Conservation (phyloP, 2,888 invertebrate species). For the Kuschelorhynchus macadamiae region DNA sequence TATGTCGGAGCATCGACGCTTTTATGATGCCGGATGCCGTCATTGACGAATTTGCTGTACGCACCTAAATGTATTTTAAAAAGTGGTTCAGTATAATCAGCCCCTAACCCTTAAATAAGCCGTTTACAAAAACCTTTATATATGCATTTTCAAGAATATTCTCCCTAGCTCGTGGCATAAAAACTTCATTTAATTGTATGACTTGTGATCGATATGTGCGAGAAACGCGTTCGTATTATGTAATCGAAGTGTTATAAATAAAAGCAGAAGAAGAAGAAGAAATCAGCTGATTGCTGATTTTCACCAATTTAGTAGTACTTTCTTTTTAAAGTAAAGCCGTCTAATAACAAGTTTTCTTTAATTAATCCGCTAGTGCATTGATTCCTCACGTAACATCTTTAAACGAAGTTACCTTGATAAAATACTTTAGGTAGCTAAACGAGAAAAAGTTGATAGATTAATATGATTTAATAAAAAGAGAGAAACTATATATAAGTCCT, state of each 20-base stretch:
- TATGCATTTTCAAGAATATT: conserved; percentile 23
- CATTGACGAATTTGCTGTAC: no score
- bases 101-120: no score
- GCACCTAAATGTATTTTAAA: no score
- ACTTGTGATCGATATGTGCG: conserved; percentile 20
- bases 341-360: conserved; percentile 27
- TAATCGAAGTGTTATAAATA: conserved; percentile 29
- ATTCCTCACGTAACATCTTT: neutral
- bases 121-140: no score
- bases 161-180: conserved; percentile 25
- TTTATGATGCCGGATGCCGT: no score
- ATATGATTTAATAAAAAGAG: no score
- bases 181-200: conserved; percentile 25
- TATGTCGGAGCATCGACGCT: no score
- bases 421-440: no score
- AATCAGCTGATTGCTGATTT: conserved; percentile 36
- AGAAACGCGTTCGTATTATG: conserved; percentile 31
- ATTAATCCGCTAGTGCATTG: conserved; percentile 1
- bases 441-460: no score
- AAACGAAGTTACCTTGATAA: neutral
- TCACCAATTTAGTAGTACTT: conserved; percentile 31
- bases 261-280: conserved; percentile 30
- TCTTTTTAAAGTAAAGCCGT: conserved; percentile 25
- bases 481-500: no score
- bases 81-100: no score